Conservation (phyloP, 2,888 invertebrate species). For the Boloria euphrosyne region DNA sequence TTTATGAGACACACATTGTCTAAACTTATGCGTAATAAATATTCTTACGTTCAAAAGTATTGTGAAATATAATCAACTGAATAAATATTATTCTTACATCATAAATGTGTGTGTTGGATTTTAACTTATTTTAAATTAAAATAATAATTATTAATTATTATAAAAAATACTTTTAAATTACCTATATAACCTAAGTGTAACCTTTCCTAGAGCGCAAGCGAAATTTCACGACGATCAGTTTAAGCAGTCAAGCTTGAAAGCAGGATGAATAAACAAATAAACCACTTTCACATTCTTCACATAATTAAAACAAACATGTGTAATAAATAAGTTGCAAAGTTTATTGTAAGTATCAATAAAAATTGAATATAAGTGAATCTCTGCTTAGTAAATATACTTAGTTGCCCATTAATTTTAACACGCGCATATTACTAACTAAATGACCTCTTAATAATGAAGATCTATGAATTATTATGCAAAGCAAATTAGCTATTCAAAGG, state of each 20-base stretch:
- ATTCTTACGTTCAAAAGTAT: no score
- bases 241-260: constrained; percentile 12
- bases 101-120: no score
- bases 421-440: constrained; percentile 14
- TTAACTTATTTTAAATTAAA: no score
- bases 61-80: no score
- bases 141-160: no score
- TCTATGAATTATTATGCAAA: constrained; percentile 35
- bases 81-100: no score
- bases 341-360: neutral
- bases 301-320: neutral
- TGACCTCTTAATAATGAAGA: constrained; percentile 27
- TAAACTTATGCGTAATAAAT: no score
- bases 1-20: no score
- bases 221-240: constrained; percentile 23
- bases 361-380: neutral
- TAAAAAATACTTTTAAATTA: no score
- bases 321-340: neutral
- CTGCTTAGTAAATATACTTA: constrained; percentile 3
- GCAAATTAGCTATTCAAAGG: constrained; percentile 34
- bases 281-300: constrained; percentile 18
- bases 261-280: constrained; percentile 18
- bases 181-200: no score
- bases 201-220: constrained; percentile 1
- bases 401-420: constrained; percentile 7